A percentile compares a stretch with the other conserved stretches of the same genome.
phyloP scores from a whole-genome alignment of 2,888 invertebrate genomes.

The Lottia scabra region DNA sequence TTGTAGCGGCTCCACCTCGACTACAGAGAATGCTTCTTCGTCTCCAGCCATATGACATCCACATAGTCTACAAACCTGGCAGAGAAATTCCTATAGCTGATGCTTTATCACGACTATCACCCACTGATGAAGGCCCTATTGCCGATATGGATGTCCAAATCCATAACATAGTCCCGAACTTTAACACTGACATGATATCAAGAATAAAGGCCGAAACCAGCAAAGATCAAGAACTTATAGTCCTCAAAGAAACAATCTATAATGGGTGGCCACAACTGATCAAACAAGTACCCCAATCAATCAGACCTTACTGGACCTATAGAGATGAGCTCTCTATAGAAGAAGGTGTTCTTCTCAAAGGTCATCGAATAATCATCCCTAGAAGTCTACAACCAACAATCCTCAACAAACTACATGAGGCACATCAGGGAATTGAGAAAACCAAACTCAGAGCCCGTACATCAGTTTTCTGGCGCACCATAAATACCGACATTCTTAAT shows the following conservation, averaged over 20 bases:
- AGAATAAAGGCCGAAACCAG: constrained; percentile 3
- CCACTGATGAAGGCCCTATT: background rate
- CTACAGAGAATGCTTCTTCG: constrained; percentile 28
- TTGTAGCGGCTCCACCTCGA: constrained; percentile 21
- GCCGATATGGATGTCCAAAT: background rate
- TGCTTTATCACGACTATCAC: constrained; percentile 18
- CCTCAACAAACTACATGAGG: constrained; percentile 8
- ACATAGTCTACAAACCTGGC: constrained; percentile 25
- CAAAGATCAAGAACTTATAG: constrained; percentile 12
- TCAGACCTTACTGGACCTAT: constrained; percentile 19
- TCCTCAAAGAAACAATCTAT: constrained; percentile 16
- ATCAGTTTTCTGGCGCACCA: constrained; percentile 24
- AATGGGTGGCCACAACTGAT: constrained; percentile 18
- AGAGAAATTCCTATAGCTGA: constrained; percentile 29
- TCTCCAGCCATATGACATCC: constrained; percentile 29
- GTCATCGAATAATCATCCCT: background rate
- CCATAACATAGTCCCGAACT: background rate
- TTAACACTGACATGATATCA: background rate
- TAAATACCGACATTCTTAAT: constrained; percentile 24
- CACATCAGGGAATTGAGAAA: constrained; percentile 5
- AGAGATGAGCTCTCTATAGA: constrained; percentile 26
- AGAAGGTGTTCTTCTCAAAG: constrained; percentile 22
- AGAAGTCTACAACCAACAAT: background rate
- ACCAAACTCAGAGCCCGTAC: constrained; percentile 9
- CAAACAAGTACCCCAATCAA: constrained; percentile 5